These are phyloP conservation scores for Amblyjoppa fuscipennis DNA, from an alignment of 2,888 invertebrate species.

Conservation along the genomic window DNA sequence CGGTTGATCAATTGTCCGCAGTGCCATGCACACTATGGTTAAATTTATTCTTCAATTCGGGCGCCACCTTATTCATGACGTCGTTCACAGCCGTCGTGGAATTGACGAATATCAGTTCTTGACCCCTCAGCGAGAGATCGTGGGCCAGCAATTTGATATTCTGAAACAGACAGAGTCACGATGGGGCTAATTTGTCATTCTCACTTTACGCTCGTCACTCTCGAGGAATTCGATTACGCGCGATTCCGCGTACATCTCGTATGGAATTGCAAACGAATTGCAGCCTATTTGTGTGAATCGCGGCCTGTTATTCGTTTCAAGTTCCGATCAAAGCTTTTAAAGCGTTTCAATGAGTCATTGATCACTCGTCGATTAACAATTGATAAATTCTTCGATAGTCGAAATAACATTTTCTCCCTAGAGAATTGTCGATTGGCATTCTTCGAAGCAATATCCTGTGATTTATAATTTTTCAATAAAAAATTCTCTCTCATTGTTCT, in stretches of 20 bases:
- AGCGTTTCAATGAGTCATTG: no score
- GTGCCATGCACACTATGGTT: conserved; percentile 20
- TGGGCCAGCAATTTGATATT: conserved; percentile 86
- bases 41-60: conserved; percentile 71
- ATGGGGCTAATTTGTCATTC: conserved; percentile 14
- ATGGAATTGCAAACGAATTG: no score
- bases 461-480: neutral
- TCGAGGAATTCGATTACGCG: conserved; percentile 3
- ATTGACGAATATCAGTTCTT: conserved; percentile 86
- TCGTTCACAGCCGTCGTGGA: conserved; percentile 74
- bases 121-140: conserved; percentile 86
- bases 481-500: neutral
- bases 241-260: no score
- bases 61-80: conserved; percentile 73
- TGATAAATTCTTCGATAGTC: no score
- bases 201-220: neutral
- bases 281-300: no score
- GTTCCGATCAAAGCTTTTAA: no score
- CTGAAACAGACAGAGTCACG: conserved; percentile 81
- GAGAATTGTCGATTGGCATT: no score
- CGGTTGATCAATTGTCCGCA: neutral
- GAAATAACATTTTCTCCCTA: no score
- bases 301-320: no score
- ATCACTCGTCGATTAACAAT: no score
- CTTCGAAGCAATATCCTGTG: no score